A percentile compares a stretch with the other conserved stretches of the same genome.
These are phyloP conservation scores for Lasioglossum oenotherae DNA, from an alignment of 2,888 invertebrate species.

Conservation along the genomic window DNA sequence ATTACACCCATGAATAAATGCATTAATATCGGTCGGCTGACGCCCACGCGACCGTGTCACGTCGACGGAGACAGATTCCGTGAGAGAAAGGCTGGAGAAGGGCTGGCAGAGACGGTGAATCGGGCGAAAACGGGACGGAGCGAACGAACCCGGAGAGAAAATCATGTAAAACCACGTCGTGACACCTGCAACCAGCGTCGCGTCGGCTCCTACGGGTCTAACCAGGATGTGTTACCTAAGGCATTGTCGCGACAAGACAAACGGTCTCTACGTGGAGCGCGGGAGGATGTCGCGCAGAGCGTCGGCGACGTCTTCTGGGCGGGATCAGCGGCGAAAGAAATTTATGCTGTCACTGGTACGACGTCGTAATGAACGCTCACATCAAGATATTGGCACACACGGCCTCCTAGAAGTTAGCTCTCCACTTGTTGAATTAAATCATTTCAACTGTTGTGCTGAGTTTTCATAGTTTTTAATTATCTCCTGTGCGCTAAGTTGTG, in stretches of 20 bases:
- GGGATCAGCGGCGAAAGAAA: constrained; percentile 30
- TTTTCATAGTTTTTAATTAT: too few relatives aligned
- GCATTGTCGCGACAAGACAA: constrained; percentile 60
- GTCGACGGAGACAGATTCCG: constrained; percentile 20
- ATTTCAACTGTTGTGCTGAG: too few relatives aligned
- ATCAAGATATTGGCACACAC: too few relatives aligned
- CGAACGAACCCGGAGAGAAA: constrained; percentile 11
- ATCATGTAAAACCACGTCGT: constrained; percentile 39
- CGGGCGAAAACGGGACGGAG: not conserved
- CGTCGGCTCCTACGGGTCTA: constrained; percentile 38
- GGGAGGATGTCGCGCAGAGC: not conserved
- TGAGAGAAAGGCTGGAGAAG: not conserved
- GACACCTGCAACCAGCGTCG: constrained; percentile 57
- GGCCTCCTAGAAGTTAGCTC: too few relatives aligned
- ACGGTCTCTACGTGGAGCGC: constrained; percentile 43
- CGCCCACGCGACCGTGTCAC: constrained; percentile 53
- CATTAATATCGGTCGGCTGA: constrained; percentile 63
- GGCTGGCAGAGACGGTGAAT: not conserved
- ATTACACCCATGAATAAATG: constrained; percentile 69
- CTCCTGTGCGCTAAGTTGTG: too few relatives aligned
- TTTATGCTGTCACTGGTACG: constrained; percentile 31
- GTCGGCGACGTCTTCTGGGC: constrained; percentile 8
- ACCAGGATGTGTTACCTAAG: constrained; percentile 62
- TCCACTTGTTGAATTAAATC: too few relatives aligned
- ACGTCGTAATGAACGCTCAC: constrained; percentile 26